phyloP scores from a whole-genome alignment of 2,797 vertebrate species.

The Leucoraja ocellata region DNA sequence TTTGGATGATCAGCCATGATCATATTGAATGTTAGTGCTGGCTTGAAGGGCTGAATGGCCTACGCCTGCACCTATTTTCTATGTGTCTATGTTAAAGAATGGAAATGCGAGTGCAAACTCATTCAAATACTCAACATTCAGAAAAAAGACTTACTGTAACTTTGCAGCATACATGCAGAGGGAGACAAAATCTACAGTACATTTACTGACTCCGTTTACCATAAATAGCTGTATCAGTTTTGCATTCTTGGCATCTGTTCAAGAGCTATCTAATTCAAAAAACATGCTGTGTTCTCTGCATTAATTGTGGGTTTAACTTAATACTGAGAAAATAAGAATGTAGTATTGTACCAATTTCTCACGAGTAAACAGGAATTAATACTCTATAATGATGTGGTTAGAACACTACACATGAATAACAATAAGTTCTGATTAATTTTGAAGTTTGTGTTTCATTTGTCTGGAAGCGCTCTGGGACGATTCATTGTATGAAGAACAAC shows the following conservation, averaged over 20 bases:
- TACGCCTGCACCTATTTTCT: no score
- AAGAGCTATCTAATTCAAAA: conserved; percentile 22
- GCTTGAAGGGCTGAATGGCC: no score
- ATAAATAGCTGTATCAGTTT: conserved; percentile 3
- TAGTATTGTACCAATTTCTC: background rate
- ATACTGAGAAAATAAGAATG: background rate
- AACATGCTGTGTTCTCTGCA: background rate
- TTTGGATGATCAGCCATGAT: no score
- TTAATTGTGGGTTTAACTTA: background rate
- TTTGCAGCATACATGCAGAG: background rate
- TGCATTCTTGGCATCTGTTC: conserved; percentile 28
- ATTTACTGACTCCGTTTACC: background rate
- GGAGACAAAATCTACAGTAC: background rate
- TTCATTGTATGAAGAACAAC: background rate
- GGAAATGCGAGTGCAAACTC: background rate
- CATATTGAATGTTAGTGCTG: no score
- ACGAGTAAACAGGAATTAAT: conserved; percentile 8
- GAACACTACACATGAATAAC: background rate
- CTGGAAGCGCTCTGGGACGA: background rate
- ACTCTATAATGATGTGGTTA: background rate
- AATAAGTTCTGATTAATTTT: conserved; percentile 4
- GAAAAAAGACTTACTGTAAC: background rate
- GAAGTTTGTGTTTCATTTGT: background rate
- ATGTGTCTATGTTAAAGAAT: background rate
- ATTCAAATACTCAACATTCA: background rate